Conservation (phyloP, 2,888 invertebrate species). For the Lasioglossum marginatum region DNA sequence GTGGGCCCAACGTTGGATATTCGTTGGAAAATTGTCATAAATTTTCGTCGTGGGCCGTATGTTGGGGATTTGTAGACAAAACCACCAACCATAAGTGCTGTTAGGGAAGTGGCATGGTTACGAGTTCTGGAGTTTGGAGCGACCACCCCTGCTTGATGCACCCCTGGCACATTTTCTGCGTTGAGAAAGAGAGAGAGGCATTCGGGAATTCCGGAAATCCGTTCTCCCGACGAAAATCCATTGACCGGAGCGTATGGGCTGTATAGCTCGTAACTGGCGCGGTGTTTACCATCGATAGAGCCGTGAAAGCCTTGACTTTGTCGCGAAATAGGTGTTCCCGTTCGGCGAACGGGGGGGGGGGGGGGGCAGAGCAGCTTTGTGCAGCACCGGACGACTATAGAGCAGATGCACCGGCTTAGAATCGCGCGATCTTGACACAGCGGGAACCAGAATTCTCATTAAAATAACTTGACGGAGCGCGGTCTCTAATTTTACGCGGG, state of each 20-base stretch:
- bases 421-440: constrained; percentile 57
- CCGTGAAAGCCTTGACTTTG: constrained; percentile 43
- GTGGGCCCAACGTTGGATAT: no score
- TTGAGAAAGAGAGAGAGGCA: no score
- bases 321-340: constrained; percentile 25
- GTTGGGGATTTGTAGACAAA: no score
- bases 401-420: constrained; percentile 28
- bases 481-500: constrained; percentile 51
- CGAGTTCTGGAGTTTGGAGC: no score
- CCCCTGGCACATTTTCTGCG: no score
- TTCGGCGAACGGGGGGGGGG: constrained; percentile 12
- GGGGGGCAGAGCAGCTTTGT: background rate
- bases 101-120: no score
- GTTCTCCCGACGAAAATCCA: background rate
- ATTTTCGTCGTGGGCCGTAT: no score
- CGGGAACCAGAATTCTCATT: constrained; percentile 57
- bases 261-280: background rate
- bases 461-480: constrained; percentile 57
- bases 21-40: no score
- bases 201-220: background rate
- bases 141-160: no score
- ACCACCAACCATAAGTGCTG: no score
- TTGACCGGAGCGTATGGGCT: background rate
- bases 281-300: background rate
- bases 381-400: constrained; percentile 22